Evolutionary conservation across 2,797 vertebrate genomes (phyloP).

Genomic region (Anableps anableps): DNA sequence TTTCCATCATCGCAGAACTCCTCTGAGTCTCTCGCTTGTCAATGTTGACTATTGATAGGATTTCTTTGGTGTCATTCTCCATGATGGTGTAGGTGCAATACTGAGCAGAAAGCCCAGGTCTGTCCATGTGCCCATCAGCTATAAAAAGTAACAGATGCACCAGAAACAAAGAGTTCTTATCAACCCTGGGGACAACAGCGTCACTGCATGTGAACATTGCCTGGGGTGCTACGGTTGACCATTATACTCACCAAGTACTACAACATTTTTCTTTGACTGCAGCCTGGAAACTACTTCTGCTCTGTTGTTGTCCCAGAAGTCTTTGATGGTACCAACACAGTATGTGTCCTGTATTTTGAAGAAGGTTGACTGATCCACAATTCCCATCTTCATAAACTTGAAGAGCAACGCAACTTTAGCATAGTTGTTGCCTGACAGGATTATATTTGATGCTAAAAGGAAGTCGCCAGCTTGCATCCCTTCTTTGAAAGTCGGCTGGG

Average conservation of each 20-base stretch:
- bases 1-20: not conserved
- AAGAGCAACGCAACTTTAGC: constrained; percentile 6
- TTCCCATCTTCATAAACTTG: constrained; percentile 5
- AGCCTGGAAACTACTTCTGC: not conserved
- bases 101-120: not conserved
- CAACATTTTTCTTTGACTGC: not conserved
- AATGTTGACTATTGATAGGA: not conserved
- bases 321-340: not conserved
- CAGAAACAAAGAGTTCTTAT: not conserved
- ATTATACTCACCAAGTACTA: not conserved
- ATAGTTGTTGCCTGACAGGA: constrained; percentile 8
- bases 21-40: not conserved
- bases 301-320: not conserved
- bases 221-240: not conserved
- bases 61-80: constrained; percentile 3
- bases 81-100: not conserved
- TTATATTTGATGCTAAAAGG: constrained; percentile 1
- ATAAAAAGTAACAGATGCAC: not conserved
- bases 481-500: not conserved
- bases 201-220: not conserved
- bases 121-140: not conserved
- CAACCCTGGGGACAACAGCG: not conserved
- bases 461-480: constrained; percentile 3
- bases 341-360: not conserved
- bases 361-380: not conserved